Percentiles rank a stretch among this genome's conserved stretches.
Conservation (phyloP, 1,140 invertebrate species). For the Harlomillsia oculata region DNA sequence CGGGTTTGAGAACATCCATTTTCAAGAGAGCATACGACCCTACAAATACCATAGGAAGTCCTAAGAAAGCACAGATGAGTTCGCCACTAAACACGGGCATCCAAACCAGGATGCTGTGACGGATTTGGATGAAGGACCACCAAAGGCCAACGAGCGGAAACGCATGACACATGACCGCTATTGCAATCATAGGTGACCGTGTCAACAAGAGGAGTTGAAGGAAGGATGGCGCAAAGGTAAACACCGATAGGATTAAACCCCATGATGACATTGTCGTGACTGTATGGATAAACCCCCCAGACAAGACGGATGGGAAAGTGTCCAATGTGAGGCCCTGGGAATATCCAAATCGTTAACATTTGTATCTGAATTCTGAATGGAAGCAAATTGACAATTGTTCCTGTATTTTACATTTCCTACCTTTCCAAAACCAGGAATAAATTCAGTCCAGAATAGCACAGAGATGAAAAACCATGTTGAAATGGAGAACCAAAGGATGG, state of each 20-base stretch:
- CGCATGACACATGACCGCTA: constrained; percentile 45
- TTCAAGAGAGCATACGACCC: constrained; percentile 40
- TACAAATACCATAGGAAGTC: constrained; percentile 48
- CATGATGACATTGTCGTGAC: too few species aligned
- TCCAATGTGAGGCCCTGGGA: too few species aligned
- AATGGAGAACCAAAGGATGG: constrained; percentile 28
- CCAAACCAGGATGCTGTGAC: constrained; percentile 39
- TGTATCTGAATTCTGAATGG: not conserved
- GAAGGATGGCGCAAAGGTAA: constrained; percentile 16
- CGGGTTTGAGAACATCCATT: constrained; percentile 23
- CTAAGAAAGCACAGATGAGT: constrained; percentile 49
- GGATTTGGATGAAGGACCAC: constrained; percentile 51
- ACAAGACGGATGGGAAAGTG: too few species aligned
- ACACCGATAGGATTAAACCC: too few species aligned
- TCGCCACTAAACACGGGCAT: constrained; percentile 49
- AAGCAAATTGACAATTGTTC: not conserved
- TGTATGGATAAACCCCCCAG: too few species aligned
- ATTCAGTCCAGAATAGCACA: constrained; percentile 29
- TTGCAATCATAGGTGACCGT: constrained; percentile 50
- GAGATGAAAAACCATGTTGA: constrained; percentile 22
- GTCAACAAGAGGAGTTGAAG: constrained; percentile 46
- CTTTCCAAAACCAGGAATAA: constrained; percentile 31
- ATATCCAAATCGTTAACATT: too few species aligned
- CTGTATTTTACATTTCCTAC: constrained; percentile 5
- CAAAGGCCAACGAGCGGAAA: constrained; percentile 49